Base-by-base conservation (phyloP, 2,888 invertebrate genomes). In the Drosophila vallismaia region DNA sequence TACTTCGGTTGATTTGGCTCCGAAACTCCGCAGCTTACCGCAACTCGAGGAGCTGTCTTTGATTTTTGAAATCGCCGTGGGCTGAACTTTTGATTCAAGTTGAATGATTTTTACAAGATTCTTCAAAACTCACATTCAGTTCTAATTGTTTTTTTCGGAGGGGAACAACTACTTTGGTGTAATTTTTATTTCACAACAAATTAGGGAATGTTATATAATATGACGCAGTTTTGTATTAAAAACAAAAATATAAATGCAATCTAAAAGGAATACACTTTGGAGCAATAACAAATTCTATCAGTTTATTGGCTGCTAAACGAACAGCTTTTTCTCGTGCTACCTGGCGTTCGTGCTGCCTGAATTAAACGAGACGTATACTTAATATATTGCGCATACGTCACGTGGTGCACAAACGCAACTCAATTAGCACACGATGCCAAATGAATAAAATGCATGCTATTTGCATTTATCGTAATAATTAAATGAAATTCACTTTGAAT, bases 51-150 rank as follows among this genome's bases (percentile, higher is more conserved):
- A 52, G 10, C 66, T 55, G 53, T 57, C 64, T 54, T 57, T 51
- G 66, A 56, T 83, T 79, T 77, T 69, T 14, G 77, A 84, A 88
- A 79, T 74, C 59, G 88, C 87, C 88, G 88, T 88, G 81, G 81
- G 88, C 88, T 45, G 59, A 63, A 50, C 24, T 19, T 50, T 46
- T 9, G 48, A 51, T 33, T 60, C 48, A 54, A 72, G 36, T 63
- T 74, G 68, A 82, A 56, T 64, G 80, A 88, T 56, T 51, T 76
- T 88, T 78, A 86, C 80, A 82, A 60, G 64, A 63, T 48, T 48
- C 60, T 40, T 60, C 46, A 48, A 26, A 24, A 10, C n/a, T 19
- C 19, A 2, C 38, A 14, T 26, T 24, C 12, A n/a, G 14, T 3
- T 28, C 36, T 59, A 56, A 24, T 74, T 38, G 46, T 44, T 3